Evolutionary conservation across 2,888 invertebrate genomes (phyloP), one percentile per base, ranked within the genome.

Genomic region (Drosophila kuntzei): DNA sequence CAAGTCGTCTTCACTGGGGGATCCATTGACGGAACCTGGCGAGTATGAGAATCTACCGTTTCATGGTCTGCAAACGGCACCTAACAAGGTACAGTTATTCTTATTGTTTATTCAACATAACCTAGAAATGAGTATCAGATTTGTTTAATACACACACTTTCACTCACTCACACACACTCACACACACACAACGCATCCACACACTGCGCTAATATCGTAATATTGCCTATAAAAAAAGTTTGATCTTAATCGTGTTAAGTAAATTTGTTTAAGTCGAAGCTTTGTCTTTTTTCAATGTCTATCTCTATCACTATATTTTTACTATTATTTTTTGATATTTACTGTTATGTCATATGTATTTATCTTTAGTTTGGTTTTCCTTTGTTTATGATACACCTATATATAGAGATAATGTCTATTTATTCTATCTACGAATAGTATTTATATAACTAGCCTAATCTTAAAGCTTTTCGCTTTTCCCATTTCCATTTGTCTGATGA

Each of bases 1-100:
- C 91, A 92, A 92, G 90, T 92, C 92, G 84, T 92, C 92, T 91
- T 91, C 91, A 92, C 90, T 92, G 92, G 89, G 89, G 94, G 95
- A 95, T 95, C 95, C 94, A 93, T 94, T 95, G 92, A 95, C 95
- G 93, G 97, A 97, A 92, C 95, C 95, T 92, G 96, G 96, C 86
- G 97, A 96, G 92, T 98, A 98, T 94, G 98, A 98, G 94, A 98
- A 98, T 93, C 95, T 98, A 90, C 98, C 98, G 91, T 98, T 98
- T 95, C 98, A 98, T 93, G 97, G 97, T 89, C 95, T 98, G 91
- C 97, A 97, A 93, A 96, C 97, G 93, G 97, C 97, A 91, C 97
- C 97, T 90, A 91, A 97, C 93, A 98, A 98, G 96, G 98, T 98
- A 95, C 76, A 90, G 90, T 75, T 79, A 44, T 59, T 59, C 46